Evolutionary conservation across 2,113 vertebrate genomes (phyloP).

Genomic region (Mormoops blainvillei): DNA sequence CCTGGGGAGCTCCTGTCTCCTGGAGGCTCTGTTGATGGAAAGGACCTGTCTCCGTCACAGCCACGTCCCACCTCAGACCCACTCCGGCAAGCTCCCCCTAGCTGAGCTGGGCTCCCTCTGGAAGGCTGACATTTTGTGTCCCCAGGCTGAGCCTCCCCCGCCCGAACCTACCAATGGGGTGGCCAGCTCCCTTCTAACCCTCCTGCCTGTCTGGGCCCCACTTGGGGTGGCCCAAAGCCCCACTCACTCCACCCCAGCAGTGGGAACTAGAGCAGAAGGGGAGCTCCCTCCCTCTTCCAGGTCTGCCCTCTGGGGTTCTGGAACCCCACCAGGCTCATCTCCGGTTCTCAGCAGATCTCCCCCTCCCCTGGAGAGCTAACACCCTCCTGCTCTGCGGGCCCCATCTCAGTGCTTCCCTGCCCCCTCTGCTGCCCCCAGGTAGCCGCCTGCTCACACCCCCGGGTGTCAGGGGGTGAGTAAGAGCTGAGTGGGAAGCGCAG

Average conservation of each 20-base stretch:
- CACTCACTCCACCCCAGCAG: background rate
- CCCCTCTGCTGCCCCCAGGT: background rate
- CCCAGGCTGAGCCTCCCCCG: background rate
- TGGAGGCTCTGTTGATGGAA: background rate
- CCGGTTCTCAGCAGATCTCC: background rate
- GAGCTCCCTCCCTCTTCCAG: background rate
- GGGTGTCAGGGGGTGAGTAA: background rate
- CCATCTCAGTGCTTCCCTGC: background rate
- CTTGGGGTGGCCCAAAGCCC: background rate
- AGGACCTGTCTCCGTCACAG: background rate
- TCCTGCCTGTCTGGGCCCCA: background rate
- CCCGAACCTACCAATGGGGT: background rate
- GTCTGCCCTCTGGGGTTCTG: background rate
- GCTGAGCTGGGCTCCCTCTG: rapidly evolving
- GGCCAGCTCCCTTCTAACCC: background rate
- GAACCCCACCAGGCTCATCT: background rate
- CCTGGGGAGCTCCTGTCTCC: background rate
- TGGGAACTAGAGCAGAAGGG: background rate
- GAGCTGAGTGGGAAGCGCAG: background rate
- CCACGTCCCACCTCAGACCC: background rate
- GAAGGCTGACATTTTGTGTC: background rate
- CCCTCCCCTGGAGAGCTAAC: rapidly evolving
- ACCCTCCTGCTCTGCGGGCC: background rate
- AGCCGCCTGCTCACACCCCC: background rate
- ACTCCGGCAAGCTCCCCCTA: too few species aligned